Conservation (phyloP, 2,888 invertebrate genomes). For the Stenotaenia linearis region DNA sequence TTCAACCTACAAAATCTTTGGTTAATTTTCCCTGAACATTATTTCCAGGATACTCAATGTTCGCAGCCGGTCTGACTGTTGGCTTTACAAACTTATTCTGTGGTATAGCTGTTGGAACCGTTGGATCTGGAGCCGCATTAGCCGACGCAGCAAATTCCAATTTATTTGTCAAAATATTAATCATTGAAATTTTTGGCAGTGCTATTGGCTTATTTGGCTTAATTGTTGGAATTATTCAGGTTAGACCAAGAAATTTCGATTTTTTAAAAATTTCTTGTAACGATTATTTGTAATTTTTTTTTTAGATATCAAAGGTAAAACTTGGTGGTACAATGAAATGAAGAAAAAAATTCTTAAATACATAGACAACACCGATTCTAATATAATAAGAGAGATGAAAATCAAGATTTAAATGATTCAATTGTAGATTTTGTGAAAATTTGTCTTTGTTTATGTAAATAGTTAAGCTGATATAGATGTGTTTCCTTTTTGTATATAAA, state of each 20-base stretch:
- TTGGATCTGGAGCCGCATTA: constrained; percentile 93
- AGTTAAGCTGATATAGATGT: neutral
- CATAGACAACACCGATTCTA: too few relatives aligned
- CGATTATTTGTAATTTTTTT: constrained; percentile 32
- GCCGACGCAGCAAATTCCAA: constrained; percentile 96
- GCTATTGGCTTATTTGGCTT: constrained; percentile 98
- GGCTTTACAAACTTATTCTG: constrained; percentile 95
- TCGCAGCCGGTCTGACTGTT: constrained; percentile 90
- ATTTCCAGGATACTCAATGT: constrained; percentile 81
- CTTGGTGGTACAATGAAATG: constrained; percentile 53
- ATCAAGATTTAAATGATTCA: neutral
- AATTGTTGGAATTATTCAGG: constrained; percentile 95
- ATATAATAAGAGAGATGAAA: neutral
- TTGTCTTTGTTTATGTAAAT: neutral
- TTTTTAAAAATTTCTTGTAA: constrained; percentile 30
- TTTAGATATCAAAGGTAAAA: constrained; percentile 65
- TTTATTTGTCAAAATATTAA: constrained; percentile 95
- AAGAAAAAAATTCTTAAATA: constrained; percentile 48
- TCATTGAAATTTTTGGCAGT: constrained; percentile 98
- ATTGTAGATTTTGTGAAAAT: neutral
- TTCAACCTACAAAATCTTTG: too few relatives aligned
- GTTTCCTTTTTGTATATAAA: neutral
- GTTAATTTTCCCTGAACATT: neutral
- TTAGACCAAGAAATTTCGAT: constrained; percentile 46
- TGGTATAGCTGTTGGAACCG: constrained; percentile 94